Percentiles rank a stretch among this genome's conserved stretches.
These are phyloP conservation scores for Scaptomyza parva DNA, from an alignment of 2,888 invertebrate genomes.

Conservation along the genomic window DNA sequence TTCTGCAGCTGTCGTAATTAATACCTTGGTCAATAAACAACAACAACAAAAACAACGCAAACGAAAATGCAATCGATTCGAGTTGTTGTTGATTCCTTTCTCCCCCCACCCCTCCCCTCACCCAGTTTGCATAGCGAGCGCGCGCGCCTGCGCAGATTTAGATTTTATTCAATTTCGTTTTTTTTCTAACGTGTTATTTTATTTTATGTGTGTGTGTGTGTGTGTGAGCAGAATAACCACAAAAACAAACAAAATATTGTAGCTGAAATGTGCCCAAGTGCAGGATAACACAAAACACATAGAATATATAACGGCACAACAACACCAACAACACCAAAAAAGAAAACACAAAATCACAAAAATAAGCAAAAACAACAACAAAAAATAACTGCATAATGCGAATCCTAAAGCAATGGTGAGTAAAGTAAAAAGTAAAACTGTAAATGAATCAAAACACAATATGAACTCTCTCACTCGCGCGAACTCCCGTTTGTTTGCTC, in stretches of 20 bases:
- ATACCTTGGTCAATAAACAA: conserved; percentile 54
- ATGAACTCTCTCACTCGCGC: background rate
- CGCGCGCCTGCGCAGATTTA: conserved; percentile 7
- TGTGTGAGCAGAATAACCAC: conserved; percentile 25
- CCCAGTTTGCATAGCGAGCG: background rate
- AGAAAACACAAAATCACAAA: background rate
- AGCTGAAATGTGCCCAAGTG: conserved; percentile 43
- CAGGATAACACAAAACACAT: conserved; percentile 24
- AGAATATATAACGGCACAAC: too few species aligned
- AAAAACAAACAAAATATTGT: background rate
- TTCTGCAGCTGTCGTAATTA: conserved; percentile 42
- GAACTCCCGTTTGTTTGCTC: background rate
- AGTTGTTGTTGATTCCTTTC: conserved; percentile 1
- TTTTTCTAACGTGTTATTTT: conserved; percentile 15
- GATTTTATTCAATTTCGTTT: background rate
- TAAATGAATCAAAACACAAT: background rate
- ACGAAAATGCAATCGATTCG: conserved; percentile 17
- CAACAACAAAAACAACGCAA: conserved; percentile 27
- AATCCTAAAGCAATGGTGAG: conserved; percentile 83
- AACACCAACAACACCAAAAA: conserved; percentile 6
- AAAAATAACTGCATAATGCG: conserved; percentile 68
- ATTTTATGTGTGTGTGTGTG: conserved; percentile 19
- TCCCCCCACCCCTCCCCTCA: background rate
- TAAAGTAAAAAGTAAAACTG: too few species aligned
- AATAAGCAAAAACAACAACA: conserved; percentile 3